A percentile compares a stretch with the other conserved stretches of the same genome.
Conservation (phyloP, 2,113 vertebrate genomes). For the Trichechus manatus region DNA sequence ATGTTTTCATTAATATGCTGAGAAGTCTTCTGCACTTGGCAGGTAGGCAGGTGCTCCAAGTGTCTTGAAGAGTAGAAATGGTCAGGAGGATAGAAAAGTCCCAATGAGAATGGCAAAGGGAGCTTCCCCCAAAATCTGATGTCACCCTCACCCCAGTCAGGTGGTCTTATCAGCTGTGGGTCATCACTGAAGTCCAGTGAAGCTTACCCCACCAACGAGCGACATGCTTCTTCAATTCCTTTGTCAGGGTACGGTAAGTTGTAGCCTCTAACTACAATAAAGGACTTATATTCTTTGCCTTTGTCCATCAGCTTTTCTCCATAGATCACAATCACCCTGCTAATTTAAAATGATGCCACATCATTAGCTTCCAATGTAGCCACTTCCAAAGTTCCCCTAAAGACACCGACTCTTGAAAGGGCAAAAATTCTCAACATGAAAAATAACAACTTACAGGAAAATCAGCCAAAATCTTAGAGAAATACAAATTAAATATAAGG, state of each 20-base stretch:
- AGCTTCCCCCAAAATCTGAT: background rate
- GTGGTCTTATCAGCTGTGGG: background rate
- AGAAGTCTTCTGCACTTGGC: background rate
- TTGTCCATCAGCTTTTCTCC: background rate
- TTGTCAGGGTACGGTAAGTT: background rate
- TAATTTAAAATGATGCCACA: constrained; percentile 24
- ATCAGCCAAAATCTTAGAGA: background rate
- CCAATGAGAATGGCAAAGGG: background rate
- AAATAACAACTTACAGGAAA: background rate
- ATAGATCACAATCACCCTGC: background rate
- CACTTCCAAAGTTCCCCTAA: background rate
- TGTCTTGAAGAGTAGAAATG: background rate
- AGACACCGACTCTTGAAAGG: background rate
- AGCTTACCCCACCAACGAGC: background rate
- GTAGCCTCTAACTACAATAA: background rate
- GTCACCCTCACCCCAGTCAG: background rate
- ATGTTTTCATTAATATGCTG: background rate
- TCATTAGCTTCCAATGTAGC: background rate
- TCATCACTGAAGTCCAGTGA: background rate
- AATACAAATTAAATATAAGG: background rate
- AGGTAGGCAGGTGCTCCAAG: background rate
- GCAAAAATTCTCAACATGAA: background rate
- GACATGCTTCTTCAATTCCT: background rate
- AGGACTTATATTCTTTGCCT: background rate
- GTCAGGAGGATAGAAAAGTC: background rate